Evolutionary conservation across 2,113 vertebrate species (phyloP).

Genomic region (Eolophus roseicapilla): DNA sequence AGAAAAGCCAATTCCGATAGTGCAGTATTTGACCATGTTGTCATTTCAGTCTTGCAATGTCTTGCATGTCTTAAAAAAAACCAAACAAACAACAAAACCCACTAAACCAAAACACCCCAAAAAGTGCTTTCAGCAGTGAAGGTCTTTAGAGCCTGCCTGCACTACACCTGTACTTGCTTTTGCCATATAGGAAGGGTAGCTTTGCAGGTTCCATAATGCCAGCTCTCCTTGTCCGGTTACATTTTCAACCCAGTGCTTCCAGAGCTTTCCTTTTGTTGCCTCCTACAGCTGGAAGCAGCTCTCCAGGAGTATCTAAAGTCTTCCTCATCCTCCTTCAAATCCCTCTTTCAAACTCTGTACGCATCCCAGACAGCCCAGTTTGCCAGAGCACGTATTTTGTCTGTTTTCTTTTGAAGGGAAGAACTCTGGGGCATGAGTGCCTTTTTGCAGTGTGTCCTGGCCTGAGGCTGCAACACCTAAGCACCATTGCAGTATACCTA

Average conservation of each 20-base stretch:
- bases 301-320: neutral
- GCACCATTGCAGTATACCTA: neutral
- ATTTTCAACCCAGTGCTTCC: neutral
- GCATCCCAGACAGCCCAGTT: neutral
- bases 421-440: neutral
- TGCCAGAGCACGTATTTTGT: neutral
- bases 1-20: neutral
- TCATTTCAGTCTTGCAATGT: too few species aligned
- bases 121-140: neutral
- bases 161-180: neutral
- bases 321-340: neutral
- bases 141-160: neutral
- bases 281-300: neutral
- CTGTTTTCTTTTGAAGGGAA: neutral
- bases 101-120: neutral
- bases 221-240: neutral
- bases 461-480: neutral
- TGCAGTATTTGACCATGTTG: fast-evolving
- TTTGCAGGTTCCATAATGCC: neutral
- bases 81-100: too few species aligned
- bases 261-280: neutral
- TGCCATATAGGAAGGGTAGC: neutral
- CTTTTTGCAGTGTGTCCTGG: neutral
- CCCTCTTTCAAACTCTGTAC: neutral
- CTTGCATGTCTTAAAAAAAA: neutral